Base-by-base conservation (phyloP, 2,113 vertebrate genomes). In the Trematomus loennbergii region DNA sequence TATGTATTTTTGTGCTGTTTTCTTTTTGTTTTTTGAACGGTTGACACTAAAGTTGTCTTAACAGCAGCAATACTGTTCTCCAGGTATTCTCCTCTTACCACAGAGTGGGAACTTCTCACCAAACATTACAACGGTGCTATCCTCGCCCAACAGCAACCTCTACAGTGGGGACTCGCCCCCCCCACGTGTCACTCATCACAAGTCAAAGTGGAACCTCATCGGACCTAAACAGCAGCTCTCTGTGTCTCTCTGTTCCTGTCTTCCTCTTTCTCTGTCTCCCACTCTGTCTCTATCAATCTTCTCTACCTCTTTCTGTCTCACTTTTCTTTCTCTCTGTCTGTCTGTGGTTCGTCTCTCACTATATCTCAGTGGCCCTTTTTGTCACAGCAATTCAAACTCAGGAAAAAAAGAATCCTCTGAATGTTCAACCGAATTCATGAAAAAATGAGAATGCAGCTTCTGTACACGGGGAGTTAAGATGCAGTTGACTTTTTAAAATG, bases 301-400 rank as follows among this genome's bases (percentile, higher is more conserved):
- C 65, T 87, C 96, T 85, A 82, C 86, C 84, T 91, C 89, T 92
- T 0, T 94, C 95, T 95, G 91, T 85, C 83, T 82, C 57, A 12
- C 25, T 77, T 46, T 16, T 83, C 55, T 57, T 4, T 66, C 58
- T 76, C 57, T 82, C 57, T 87, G 60, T 83, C 57, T 95, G 93
- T 95, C 94, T 82, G 36, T 82, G 76, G 71, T 50, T 77, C 66
- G 79, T 78, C 54, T 89, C 72, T 84, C 9, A 52, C 77, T 89
- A 77, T 79, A 81, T 96, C 94, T 96, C 94, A 95, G 96, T 98
- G 97, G 95, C 96, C 94, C 95, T 96, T 87, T 86, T 89, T 87
- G 97, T 97, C 98, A 98, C 97, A 96, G 96, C 91, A 95, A 97
- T 94, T 97, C 96, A 97, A 99, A 97, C 98, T 99, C 98, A 99